These are phyloP conservation scores for Tachuris rubrigastra DNA, from an alignment of 2,113 vertebrate species.

Conservation along the genomic window DNA sequence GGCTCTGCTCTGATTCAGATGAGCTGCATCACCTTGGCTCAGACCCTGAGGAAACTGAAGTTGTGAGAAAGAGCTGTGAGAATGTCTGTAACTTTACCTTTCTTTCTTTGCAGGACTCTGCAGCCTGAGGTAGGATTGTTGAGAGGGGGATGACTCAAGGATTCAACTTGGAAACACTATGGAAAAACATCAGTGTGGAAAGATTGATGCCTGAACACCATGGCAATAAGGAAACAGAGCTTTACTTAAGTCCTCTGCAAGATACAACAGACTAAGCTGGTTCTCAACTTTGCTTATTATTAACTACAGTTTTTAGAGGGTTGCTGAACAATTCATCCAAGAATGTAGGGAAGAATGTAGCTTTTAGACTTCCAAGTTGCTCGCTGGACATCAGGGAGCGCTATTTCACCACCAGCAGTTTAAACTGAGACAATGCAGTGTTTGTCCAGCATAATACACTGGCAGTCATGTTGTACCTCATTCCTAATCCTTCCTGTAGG, in stretches of 20 bases:
- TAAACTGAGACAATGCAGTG: not conserved
- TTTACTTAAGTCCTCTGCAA: not conserved
- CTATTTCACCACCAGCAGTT: not conserved
- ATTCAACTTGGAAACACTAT: not conserved
- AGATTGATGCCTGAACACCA: not conserved
- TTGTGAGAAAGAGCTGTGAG: not conserved
- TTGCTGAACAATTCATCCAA: not conserved
- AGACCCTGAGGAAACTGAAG: not conserved
- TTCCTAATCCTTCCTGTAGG: not conserved
- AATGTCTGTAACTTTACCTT: not conserved
- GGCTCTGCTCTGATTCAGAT: not conserved
- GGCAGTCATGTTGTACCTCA: not conserved
- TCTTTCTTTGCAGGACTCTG: not conserved
- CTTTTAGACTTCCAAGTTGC: not conserved
- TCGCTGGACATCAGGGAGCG: conserved; percentile 9
- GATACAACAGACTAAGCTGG: not conserved
- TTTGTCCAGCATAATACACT: fast-evolving
- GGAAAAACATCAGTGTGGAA: not conserved
- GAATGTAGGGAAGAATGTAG: not conserved
- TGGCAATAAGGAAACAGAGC: not conserved
- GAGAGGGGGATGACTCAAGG: not conserved
- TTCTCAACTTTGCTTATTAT: not conserved
- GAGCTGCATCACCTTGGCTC: not conserved
- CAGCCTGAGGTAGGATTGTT: not conserved
- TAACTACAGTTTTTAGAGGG: not conserved